Evolutionary conservation across 2,797 vertebrate species (phyloP), one percentile per base, ranked within the genome.

Genomic region (Phataginus tricuspis): DNA sequence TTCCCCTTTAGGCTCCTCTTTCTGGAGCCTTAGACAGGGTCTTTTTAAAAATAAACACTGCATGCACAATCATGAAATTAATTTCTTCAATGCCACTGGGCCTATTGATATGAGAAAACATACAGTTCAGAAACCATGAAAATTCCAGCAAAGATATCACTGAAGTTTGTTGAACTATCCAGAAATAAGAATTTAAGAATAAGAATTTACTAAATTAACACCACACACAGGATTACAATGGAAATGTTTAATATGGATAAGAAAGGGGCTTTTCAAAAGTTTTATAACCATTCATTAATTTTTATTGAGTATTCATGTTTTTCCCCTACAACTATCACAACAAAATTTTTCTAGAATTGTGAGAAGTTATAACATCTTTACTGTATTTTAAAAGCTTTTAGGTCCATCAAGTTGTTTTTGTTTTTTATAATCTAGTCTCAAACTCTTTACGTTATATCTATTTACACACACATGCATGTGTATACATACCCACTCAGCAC

Each of bases 141-240:
- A 88, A 27, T 69, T 63, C 10, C 16, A 90, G 63, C 13, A 90
- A 91, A 53, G 3, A 21, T 74, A 69, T 8, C 71, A 87, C 3
- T 90, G 21, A 85, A n/a, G 13, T 78, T 83, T 74, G 14, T 49
- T 19, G 12, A 72, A 29, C 10, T 90, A 18, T 57, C 37, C 39
- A 94, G 69, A 94, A 90, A 34, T 55, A 66, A 74, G n/a, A 92
- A 83, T 78, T 71, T 90, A n/a, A 63, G 8, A 92, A 34, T 55
- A 66, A 74, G 27, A 92, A 83, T 78, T 71, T 90, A n/a, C 51
- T 68, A 94, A 90, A 86, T 86, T 57, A 74, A 84, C 68, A 49
- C 4, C 14, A 63, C 25, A 57, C n/a, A 7, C 12, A 72, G n/a
- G 7, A 82, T 69, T 64, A 61, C 13, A 78, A 66, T 29, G 10